Percentiles rank a stretch among this genome's conserved stretches.
Evolutionary conservation across 2,888 invertebrate genomes (phyloP).

Genomic region (Bellardia bayeri): DNA sequence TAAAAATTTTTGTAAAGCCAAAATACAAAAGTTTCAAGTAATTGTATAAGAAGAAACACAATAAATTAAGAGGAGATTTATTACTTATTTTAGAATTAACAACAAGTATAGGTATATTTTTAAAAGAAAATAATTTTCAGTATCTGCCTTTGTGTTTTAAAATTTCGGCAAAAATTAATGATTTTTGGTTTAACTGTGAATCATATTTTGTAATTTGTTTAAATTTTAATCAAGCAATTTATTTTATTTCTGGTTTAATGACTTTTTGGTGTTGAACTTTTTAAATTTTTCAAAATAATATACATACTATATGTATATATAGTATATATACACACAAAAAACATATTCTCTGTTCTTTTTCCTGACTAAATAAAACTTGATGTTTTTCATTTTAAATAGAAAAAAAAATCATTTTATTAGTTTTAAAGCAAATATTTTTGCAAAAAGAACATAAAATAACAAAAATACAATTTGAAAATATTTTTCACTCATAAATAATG

Average conservation of each 20-base stretch:
- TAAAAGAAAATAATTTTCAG: background rate
- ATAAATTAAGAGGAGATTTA: background rate
- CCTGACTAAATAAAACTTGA: conserved; percentile 8
- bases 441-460: background rate
- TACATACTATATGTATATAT: no score
- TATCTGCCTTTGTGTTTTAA: conserved; percentile 26
- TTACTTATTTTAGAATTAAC: background rate
- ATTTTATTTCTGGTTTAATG: conserved; percentile 51
- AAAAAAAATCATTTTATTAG: no score
- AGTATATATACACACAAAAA: conserved; percentile 1
- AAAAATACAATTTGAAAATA: conserved; percentile 16
- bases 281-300: background rate
- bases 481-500: background rate
- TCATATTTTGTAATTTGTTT: conserved; percentile 33
- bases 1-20: background rate
- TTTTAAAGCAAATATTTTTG: background rate
- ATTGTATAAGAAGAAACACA: background rate
- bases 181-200: conserved; percentile 15
- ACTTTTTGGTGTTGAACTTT: conserved; percentile 25
- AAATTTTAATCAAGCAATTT: conserved; percentile 59
- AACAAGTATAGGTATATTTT: background rate
- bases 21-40: conserved; percentile 8
- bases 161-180: background rate
- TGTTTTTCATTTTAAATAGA: background rate
- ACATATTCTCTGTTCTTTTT: conserved; percentile 10